Evolutionary conservation across 2,888 invertebrate species (phyloP), one percentile per base, ranked within the genome.

Genomic region (Latrodectus elegans): DNA sequence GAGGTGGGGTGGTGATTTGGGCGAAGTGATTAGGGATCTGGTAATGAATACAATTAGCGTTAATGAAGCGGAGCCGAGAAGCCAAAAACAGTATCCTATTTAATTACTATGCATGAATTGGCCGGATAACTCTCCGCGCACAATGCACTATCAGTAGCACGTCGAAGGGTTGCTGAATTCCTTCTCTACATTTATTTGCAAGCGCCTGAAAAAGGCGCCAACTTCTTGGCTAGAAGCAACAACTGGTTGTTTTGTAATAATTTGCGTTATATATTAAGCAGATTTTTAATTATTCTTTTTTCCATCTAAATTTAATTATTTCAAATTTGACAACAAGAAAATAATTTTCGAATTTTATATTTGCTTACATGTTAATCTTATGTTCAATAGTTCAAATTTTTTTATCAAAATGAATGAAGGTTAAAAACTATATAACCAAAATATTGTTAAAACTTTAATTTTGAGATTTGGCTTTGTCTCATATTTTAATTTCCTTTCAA

Each of bases 41-140:
- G 86, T 87, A 87, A 87, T 87, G 86, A 87, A 87, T 87, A 87
- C 86, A 87, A 81, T 87, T 87, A 87, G 81, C 86, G 86, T 87
- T 87, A 87, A 87, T 87, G 86, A 87, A 81, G 86, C 81, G 84
- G 51, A 72, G 82, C 76, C 76, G 82, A 83, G 75, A 83, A 79
- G 76, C 86, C 86, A 87, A 87, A 87, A 87, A 87, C 86, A 87
- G 86, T 87, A 77, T 71, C 86, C 86, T 75, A 87, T 87, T 87
- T 87, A 87, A 87, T 87, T 87, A 87, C 86, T 87, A 87, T 82
- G 86, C 86, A 87, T 87, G 86, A 77, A 76, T 87, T 77, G 77
- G 81, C 77, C 81, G 81, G 81, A 87, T 78, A 84, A 77, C 67
- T 65, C 55, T 68, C 67, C 17, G 71, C 75, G 52, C 81, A 75